phyloP scores from a whole-genome alignment of 2,888 invertebrate species.

The Phytoseiulus persimilis region DNA sequence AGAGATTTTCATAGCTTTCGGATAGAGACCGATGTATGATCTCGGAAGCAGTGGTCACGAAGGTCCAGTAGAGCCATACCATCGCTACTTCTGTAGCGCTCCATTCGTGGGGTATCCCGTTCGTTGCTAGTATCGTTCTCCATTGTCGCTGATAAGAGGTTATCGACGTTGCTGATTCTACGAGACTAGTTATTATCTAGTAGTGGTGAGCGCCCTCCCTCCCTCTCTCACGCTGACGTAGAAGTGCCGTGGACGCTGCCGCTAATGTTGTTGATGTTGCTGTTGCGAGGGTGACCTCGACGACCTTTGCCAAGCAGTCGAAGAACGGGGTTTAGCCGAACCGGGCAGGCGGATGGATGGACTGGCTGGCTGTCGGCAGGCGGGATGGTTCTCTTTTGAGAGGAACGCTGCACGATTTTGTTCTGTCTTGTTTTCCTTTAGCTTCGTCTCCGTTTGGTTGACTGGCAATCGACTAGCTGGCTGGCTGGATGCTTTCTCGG shows the following conservation, averaged over 20 bases:
- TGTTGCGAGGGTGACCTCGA: background rate
- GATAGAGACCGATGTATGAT: no score
- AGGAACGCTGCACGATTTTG: background rate
- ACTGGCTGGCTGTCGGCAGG: background rate
- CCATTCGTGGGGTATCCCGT: background rate
- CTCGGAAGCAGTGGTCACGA: no score
- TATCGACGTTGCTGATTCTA: background rate
- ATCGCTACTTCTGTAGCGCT: background rate
- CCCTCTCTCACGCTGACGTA: background rate
- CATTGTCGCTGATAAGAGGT: background rate
- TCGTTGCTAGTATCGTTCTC: background rate
- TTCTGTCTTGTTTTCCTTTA: background rate
- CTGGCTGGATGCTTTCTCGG: background rate
- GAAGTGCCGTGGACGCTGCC: background rate
- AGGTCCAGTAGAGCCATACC: background rate
- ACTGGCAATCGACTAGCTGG: background rate
- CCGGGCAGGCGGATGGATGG: background rate
- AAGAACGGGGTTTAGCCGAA: background rate
- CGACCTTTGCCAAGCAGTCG: background rate
- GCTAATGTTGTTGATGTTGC: constrained; percentile 5
- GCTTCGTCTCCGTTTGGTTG: background rate
- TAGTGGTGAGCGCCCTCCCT: no score
- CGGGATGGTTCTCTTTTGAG: background rate
- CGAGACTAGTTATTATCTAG: background rate
- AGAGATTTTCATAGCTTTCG: no score